phyloP scores from a whole-genome alignment of 2,113 vertebrate genomes.

The Cyprinus carpio region DNA sequence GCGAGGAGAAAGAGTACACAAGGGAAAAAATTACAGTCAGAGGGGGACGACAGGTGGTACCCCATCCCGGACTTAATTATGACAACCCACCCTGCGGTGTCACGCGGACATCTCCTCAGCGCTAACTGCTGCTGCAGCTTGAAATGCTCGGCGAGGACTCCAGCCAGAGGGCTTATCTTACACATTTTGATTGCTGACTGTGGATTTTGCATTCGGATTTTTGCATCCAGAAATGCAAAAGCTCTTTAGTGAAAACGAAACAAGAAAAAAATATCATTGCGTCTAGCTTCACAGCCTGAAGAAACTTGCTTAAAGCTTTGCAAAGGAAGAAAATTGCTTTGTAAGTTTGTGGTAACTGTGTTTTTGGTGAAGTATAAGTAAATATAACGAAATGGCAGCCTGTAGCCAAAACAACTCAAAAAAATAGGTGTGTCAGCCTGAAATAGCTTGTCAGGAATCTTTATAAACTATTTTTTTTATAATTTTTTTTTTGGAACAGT shows the following conservation, averaged over 20 bases:
- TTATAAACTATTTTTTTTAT: too few relatives aligned
- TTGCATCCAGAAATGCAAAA: conserved; percentile 62
- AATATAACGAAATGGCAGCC: too few relatives aligned
- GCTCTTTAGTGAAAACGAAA: conserved; percentile 12
- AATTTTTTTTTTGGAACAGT: not conserved
- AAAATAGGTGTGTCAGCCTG: not conserved
- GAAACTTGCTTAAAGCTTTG: not conserved
- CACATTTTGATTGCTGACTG: conserved; percentile 60
- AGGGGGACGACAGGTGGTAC: conserved; percentile 62
- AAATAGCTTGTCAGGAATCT: not conserved
- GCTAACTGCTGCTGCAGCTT: conserved; percentile 28
- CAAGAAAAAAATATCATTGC: not conserved
- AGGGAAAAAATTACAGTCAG: conserved; percentile 74
- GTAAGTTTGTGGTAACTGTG: not conserved
- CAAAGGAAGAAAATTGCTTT: not conserved
- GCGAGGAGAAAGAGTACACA: too few relatives aligned
- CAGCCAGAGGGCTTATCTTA: conserved; percentile 63
- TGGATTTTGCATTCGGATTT: conserved; percentile 62
- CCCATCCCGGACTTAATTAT: too few relatives aligned
- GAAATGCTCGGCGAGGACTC: conserved; percentile 60
- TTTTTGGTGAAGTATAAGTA: too few relatives aligned
- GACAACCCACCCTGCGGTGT: conserved; percentile 53
- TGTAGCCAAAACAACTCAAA: too few relatives aligned
- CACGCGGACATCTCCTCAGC: conserved; percentile 14
- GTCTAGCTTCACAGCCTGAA: not conserved